phyloP scores from a whole-genome alignment of 2,888 invertebrate genomes.

The Drosophila paracracens region DNA sequence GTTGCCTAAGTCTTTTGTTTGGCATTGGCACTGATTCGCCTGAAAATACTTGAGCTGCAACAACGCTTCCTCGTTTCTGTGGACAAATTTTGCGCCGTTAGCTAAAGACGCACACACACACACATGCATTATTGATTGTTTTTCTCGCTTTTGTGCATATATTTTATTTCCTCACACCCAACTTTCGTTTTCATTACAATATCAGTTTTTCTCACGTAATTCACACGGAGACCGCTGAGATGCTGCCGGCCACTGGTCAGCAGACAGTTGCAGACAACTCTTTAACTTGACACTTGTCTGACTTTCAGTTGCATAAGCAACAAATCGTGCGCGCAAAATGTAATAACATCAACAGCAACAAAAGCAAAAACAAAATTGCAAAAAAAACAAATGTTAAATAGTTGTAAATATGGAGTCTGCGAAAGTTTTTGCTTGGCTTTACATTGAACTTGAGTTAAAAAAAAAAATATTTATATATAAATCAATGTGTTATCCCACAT shows the following conservation, averaged over 20 bases:
- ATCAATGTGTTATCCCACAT: constrained; percentile 2
- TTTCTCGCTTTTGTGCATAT: constrained; percentile 5
- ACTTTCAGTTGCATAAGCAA: constrained; percentile 46
- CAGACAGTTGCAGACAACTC: constrained; percentile 31
- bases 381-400: constrained; percentile 7
- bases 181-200: constrained; percentile 70
- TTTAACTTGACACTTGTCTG: constrained; percentile 64
- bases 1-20: constrained; percentile 74
- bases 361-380: constrained; percentile 32
- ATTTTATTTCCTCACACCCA: constrained; percentile 42
- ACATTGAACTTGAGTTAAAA: constrained; percentile 49
- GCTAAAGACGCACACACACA: constrained; percentile 9
- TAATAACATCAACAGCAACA: constrained; percentile 26
- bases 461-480: background rate
- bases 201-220: constrained; percentile 60
- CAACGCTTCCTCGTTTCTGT: constrained; percentile 35
- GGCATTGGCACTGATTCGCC: constrained; percentile 25
- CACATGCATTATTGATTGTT: constrained; percentile 29
- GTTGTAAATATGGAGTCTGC: constrained; percentile 16
- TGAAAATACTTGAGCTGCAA: constrained; percentile 13
- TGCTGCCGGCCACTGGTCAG: constrained; percentile 35
- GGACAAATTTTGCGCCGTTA: constrained; percentile 10
- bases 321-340: constrained; percentile 53
- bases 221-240: constrained; percentile 16
- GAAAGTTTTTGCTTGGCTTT: constrained; percentile 52